Percentiles rank a stretch among this genome's conserved stretches.
These are phyloP conservation scores for Epizoanthus scotinus DNA, from an alignment of 92 coral and sea anemone genomes.

Conservation along the genomic window DNA sequence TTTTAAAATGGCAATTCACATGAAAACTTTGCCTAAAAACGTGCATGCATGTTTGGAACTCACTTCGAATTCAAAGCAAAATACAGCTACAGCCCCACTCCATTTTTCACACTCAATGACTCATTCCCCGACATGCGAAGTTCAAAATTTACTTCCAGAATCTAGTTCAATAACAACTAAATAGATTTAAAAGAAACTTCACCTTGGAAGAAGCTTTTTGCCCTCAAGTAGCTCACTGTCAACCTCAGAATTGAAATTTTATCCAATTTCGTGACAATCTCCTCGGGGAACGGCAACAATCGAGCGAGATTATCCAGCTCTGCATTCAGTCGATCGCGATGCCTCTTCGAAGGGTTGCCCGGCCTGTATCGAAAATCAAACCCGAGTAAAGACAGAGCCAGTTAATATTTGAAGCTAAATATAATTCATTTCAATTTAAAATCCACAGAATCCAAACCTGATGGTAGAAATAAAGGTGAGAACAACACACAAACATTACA, in stretches of 20 bases:
- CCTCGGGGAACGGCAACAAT: constrained; percentile 98
- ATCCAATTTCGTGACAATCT: constrained; percentile 97
- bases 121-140: constrained; percentile 25
- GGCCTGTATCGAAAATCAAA: constrained; percentile 73
- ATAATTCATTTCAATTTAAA: constrained; percentile 12
- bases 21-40: not conserved
- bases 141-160: constrained; percentile 18
- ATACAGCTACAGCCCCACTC: constrained; percentile 39
- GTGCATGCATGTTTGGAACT: not conserved
- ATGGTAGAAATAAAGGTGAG: constrained; percentile 73
- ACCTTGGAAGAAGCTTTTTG: constrained; percentile 99
- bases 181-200: constrained; percentile 16
- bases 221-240: constrained; percentile 98
- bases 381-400: constrained; percentile 22
- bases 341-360: constrained; percentile 99
- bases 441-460: not conserved
- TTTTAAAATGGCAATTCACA: not conserved
- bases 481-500: constrained; percentile 83
- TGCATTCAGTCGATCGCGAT: constrained; percentile 96
- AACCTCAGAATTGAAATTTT: constrained; percentile 97
- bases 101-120: constrained; percentile 24
- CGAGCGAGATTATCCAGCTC: constrained; percentile 98
- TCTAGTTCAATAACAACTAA: not conserved
- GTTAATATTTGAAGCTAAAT: constrained; percentile 19
- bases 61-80: constrained; percentile 31